phyloP scores from a whole-genome alignment of 2,888 invertebrate genomes.

The Blera fallax region DNA sequence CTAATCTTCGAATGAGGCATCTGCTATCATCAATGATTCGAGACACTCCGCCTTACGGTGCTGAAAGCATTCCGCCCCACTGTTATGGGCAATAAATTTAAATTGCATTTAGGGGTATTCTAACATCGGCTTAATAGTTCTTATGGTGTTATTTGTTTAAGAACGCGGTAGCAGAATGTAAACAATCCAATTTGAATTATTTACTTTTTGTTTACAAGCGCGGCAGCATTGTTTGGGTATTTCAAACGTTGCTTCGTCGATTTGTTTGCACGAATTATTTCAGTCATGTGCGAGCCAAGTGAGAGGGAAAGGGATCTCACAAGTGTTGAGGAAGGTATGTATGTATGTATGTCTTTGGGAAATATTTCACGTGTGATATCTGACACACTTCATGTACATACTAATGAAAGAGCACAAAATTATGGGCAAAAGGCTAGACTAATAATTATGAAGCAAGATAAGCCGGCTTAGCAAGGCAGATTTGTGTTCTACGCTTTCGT shows the following conservation, averaged over 20 bases:
- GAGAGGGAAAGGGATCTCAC: constrained; percentile 14
- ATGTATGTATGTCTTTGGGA: constrained; percentile 1
- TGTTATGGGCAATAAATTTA: constrained; percentile 29
- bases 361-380: constrained; percentile 30
- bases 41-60: too few relatives aligned
- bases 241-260: neutral
- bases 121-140: constrained; percentile 5
- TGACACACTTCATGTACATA: neutral
- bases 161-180: constrained; percentile 38
- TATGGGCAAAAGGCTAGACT: neutral
- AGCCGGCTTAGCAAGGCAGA: neutral
- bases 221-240: neutral
- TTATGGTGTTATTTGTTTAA: constrained; percentile 23
- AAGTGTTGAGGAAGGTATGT: constrained; percentile 44
- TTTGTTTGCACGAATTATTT: constrained; percentile 3
- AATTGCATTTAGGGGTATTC: constrained; percentile 49
- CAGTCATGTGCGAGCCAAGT: constrained; percentile 12
- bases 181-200: constrained; percentile 36
- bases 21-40: constrained; percentile 1
- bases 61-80: neutral
- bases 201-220: constrained; percentile 37
- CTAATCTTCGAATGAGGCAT: constrained; percentile 11
- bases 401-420: constrained; percentile 1
- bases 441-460: neutral
- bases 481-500: neutral